These are phyloP conservation scores for Scolopax mira DNA, from an alignment of 2,113 vertebrate species.

Conservation along the genomic window DNA sequence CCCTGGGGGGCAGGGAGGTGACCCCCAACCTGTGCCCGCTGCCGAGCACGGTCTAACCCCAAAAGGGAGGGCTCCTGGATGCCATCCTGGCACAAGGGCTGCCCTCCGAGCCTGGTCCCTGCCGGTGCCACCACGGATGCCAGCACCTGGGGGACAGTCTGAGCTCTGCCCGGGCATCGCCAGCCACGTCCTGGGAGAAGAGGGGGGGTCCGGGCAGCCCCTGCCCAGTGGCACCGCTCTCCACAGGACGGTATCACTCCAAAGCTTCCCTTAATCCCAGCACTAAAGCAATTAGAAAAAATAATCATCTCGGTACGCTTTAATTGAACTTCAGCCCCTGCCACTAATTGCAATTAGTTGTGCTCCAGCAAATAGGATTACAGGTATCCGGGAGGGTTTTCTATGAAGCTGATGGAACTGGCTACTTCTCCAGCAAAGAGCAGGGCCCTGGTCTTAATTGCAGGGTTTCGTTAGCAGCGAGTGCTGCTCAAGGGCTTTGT, in stretches of 20 bases:
- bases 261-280: conserved; percentile 14
- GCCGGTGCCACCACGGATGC: accelerated
- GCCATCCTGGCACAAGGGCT: not conserved
- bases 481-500: accelerated
- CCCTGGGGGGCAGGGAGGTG: not conserved
- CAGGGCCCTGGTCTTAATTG: not conserved
- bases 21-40: too few relatives aligned
- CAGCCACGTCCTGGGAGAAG: not conserved
- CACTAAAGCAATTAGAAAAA: conserved; percentile 59
- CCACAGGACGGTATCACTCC: not conserved
- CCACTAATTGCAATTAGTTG: conserved; percentile 40
- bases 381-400: not conserved
- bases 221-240: not conserved
- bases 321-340: conserved; percentile 50
- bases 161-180: not conserved
- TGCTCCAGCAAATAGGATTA: conserved; percentile 47
- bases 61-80: accelerated
- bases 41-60: accelerated
- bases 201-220: not conserved
- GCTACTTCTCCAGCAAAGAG: not conserved
- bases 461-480: accelerated
- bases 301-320: conserved; percentile 42
- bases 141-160: accelerated
- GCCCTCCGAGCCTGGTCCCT: not conserved
- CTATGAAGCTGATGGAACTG: not conserved